Percentiles rank a stretch among this genome's conserved stretches.
phyloP scores from a whole-genome alignment of 2,888 invertebrate genomes.

The Lasius fuliginosus region DNA sequence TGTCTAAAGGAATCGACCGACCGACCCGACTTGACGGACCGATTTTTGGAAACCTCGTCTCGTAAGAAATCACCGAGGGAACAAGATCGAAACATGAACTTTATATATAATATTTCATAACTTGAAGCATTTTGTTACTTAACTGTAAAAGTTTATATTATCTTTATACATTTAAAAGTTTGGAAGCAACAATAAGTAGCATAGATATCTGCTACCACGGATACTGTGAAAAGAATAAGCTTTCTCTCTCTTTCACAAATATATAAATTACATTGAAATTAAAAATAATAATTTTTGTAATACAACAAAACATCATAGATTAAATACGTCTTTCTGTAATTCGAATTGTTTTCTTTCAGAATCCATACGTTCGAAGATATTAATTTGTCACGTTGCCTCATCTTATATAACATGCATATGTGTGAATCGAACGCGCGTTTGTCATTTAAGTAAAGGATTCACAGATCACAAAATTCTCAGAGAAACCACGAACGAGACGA shows the following conservation, averaged over 20 bases:
- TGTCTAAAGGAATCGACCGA: slow-evolving; percentile 67
- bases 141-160: slow-evolving; percentile 8
- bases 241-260: background rate
- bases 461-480: background rate
- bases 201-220: background rate
- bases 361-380: background rate
- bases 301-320: background rate
- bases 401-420: background rate
- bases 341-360: background rate
- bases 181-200: background rate
- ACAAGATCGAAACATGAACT: slow-evolving; percentile 3
- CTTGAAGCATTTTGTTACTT: background rate
- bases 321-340: background rate
- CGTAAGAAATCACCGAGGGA: background rate
- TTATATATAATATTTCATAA: slow-evolving; percentile 1
- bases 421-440: background rate
- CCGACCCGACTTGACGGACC: slow-evolving; percentile 24
- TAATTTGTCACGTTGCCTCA: slow-evolving; percentile 8
- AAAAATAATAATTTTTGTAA: background rate
- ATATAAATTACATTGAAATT: background rate
- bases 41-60: slow-evolving; percentile 15
- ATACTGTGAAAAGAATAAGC: background rate
- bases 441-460: background rate
- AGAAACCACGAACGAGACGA: background rate
- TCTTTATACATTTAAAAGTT: background rate